Base-by-base conservation (phyloP, 2,888 invertebrate species). In the Tanypteryx hageni region DNA sequence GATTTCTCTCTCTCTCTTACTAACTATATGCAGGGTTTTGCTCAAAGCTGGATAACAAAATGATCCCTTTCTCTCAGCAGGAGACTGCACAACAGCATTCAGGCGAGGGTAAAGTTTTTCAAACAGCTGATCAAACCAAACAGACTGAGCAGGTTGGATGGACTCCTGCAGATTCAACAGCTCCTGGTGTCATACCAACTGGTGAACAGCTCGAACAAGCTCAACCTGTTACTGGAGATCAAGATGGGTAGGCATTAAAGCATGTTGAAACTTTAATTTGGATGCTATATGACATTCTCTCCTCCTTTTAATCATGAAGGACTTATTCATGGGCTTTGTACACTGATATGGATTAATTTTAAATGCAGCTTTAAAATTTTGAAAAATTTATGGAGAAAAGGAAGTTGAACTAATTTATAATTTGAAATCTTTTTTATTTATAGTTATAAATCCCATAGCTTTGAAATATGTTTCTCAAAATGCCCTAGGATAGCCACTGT, bases 71-170 rank as follows among this genome's bases (percentile, higher is more conserved):
- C 13, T 22, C 76, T 61, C 44, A 64, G 16, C 64, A 89, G 89
- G 89, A 89, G n/a, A 44, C n/a, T 4, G 44, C n/a, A n/a, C 16
- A 89, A 44, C 89, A 64, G 64, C 89, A 89, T 11, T 89, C 89
- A 9, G 64, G 56, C 31, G 64, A 22, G 10, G 68, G 64, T 64
- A 44, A 44, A 44, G 68, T 18, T 16, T n/a, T 64, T 68, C 64
- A 31, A 89, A 68, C 31, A n/a, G 18, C 89, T 64, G 44, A 18
- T 7, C 61, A 31, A 44, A n/a, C 18, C 18, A 64, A 89, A 89
- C 89, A 31, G 13, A 68, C 89, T 64, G 64, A 64, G n/a, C 89
- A 89, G 64, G 89, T 27, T 76, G 76, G 22, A 27, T 76, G 76
- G 76, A 27, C 27, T 27, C 76, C 22, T 76, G 27, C 22, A 27